Percentiles rank a stretch among this genome's conserved stretches.
Evolutionary conservation across 2,113 vertebrate species (phyloP).

Genomic region (Murina feae): DNA sequence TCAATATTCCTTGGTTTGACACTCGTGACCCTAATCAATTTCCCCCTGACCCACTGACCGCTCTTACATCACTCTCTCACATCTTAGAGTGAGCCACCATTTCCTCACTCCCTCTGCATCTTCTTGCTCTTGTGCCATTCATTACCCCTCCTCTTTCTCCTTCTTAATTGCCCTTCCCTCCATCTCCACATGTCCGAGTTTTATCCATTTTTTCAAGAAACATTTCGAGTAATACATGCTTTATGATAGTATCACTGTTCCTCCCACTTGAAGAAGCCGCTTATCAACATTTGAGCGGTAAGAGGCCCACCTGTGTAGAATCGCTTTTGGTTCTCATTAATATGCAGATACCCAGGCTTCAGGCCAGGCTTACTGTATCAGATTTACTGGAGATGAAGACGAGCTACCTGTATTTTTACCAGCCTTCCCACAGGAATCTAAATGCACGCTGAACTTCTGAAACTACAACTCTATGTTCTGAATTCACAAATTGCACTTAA

Average conservation of each 20-base stretch:
- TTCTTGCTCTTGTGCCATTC: not conserved
- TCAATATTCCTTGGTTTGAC: not conserved
- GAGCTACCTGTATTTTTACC: not conserved
- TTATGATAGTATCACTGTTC: not conserved
- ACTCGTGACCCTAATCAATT: not conserved
- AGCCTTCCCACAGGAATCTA: not conserved
- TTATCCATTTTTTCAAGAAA: not conserved
- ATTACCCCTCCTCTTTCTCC: not conserved
- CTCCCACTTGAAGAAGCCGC: not conserved
- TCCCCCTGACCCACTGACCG: not conserved
- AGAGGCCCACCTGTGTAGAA: not conserved
- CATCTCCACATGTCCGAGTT: not conserved
- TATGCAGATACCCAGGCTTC: not conserved
- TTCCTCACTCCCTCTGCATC: not conserved
- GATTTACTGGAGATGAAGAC: not conserved
- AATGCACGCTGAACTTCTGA: not conserved
- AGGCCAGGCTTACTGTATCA: not conserved
- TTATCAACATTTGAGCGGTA: not conserved
- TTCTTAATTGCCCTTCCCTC: not conserved
- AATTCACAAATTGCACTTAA: not conserved
- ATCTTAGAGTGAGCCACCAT: not conserved
- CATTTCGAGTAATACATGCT: not conserved
- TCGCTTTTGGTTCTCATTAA: not conserved
- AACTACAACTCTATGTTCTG: not conserved
- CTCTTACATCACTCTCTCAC: not conserved